Percentiles rank a stretch among this genome's conserved stretches.
phyloP scores from a whole-genome alignment of 2,797 vertebrate species.

The Caiman crocodilus region DNA sequence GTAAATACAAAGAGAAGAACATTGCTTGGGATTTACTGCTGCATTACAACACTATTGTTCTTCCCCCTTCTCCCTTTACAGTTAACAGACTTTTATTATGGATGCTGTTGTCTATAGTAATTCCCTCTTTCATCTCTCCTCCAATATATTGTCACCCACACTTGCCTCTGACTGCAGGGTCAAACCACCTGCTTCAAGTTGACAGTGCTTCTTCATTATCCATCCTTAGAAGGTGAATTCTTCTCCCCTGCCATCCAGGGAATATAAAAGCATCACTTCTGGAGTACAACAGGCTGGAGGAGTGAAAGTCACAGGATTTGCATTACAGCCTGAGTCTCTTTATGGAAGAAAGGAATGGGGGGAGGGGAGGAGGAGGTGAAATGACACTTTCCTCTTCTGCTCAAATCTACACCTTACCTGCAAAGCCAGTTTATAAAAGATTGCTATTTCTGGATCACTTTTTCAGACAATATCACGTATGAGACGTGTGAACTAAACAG shows the following conservation, averaged over 20 bases:
- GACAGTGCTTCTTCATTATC: background rate
- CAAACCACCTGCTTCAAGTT: background rate
- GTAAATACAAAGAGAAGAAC: background rate
- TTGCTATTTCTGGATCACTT: background rate
- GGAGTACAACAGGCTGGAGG: background rate
- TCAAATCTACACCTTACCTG: background rate
- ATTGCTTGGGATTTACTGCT: background rate
- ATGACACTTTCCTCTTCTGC: background rate
- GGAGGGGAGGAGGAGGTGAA: background rate
- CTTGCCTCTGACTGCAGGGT: background rate
- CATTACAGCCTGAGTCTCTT: background rate
- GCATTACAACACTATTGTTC: background rate
- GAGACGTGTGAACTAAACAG: background rate
- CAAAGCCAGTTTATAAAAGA: conserved; percentile 24
- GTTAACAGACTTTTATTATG: background rate
- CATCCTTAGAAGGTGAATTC: background rate
- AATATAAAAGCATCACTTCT: background rate
- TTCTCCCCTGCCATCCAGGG: background rate
- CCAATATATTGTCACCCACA: background rate
- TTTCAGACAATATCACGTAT: background rate
- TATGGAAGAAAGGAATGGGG: background rate
- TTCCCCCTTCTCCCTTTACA: background rate
- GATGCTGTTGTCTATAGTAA: background rate
- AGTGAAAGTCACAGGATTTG: background rate
- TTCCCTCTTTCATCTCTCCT: background rate